These are phyloP conservation scores for Hydraecia micacea DNA, from an alignment of 2,888 invertebrate genomes.

Conservation along the genomic window DNA sequence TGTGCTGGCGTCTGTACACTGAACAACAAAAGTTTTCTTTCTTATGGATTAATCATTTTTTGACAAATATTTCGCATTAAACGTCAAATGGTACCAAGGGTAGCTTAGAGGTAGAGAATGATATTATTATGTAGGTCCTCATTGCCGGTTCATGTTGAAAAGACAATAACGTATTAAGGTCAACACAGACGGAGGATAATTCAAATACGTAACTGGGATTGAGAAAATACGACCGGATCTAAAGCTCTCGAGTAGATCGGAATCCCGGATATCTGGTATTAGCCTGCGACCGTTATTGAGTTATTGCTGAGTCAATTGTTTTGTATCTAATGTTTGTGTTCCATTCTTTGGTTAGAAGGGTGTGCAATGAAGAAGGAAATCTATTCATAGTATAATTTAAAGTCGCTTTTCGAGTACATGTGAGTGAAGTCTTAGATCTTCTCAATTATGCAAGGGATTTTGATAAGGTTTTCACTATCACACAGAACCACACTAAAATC, in stretches of 20 bases:
- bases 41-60: background rate
- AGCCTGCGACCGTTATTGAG: constrained; percentile 60
- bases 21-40: background rate
- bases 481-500: background rate
- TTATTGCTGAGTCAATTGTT: constrained; percentile 67
- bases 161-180: constrained; percentile 45
- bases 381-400: background rate
- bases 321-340: constrained; percentile 41
- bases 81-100: too few relatives aligned
- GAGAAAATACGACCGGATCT: constrained; percentile 45
- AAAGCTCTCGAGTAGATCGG: constrained; percentile 52
- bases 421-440: background rate
- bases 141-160: background rate
- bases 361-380: background rate
- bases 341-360: background rate
- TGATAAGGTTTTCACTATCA: background rate
- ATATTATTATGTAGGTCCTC: background rate
- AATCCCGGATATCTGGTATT: constrained; percentile 62
- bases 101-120: background rate
- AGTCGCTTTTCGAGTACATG: background rate
- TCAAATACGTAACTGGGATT: constrained; percentile 51
- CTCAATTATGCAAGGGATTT: background rate
- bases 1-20: background rate
- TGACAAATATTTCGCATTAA: background rate
- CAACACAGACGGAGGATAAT: constrained; percentile 38